Evolutionary conservation across 2,113 vertebrate species (phyloP).

Genomic region (Pholis gunnellus): DNA sequence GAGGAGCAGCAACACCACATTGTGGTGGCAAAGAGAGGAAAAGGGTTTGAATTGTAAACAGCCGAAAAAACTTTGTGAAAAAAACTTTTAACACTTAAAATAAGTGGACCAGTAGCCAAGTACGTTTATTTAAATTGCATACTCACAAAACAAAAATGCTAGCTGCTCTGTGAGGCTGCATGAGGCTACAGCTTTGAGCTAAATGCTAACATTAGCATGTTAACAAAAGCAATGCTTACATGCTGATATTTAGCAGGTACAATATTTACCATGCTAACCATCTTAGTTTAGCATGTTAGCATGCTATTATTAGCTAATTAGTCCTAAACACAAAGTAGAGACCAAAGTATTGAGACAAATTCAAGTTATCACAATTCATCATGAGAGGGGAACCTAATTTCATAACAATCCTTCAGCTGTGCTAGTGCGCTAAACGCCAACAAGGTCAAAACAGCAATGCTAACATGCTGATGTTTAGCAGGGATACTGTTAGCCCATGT

Average conservation of each 20-base stretch:
- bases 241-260: background rate
- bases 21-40: background rate
- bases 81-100: background rate
- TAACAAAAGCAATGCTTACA: background rate
- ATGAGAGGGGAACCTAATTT: background rate
- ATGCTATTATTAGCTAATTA: too few relatives aligned
- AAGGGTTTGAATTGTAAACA: background rate
- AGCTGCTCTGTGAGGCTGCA: background rate
- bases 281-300: too few relatives aligned
- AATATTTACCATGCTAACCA: background rate
- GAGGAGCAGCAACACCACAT: conserved; percentile 10
- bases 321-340: too few relatives aligned
- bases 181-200: background rate
- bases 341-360: too few relatives aligned
- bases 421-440: background rate
- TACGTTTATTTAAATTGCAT: background rate
- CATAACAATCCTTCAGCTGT: background rate
- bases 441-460: background rate
- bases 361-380: background rate
- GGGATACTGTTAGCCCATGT: background rate
- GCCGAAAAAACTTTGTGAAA: background rate
- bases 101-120: background rate
- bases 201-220: background rate
- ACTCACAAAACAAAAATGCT: background rate
- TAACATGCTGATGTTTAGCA: background rate